Percentiles rank a stretch among this genome's conserved stretches.
These are phyloP conservation scores for Mobula birostris DNA, from an alignment of 2,113 vertebrate genomes.

Conservation along the genomic window DNA sequence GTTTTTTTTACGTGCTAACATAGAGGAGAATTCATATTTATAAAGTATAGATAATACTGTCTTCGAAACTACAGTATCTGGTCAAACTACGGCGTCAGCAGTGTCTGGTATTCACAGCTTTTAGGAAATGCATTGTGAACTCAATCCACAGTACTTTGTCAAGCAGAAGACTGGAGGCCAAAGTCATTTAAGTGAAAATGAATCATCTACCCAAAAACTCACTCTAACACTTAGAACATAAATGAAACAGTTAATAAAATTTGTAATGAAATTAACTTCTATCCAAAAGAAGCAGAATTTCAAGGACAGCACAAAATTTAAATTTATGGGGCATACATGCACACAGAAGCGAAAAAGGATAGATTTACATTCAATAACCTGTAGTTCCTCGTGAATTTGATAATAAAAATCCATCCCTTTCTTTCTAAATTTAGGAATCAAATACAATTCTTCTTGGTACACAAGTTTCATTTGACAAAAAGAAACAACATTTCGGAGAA, in stretches of 20 bases:
- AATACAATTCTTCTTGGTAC: background rate
- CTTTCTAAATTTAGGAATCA: slow-evolving; percentile 13
- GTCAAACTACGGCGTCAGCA: too few species aligned
- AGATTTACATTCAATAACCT: background rate
- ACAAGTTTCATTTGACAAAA: background rate
- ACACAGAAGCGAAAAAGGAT: background rate
- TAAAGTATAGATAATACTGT: too few species aligned
- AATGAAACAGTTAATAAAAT: background rate
- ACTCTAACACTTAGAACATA: background rate
- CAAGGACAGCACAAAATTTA: background rate
- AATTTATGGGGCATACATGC: background rate
- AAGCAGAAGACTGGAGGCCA: too few species aligned
- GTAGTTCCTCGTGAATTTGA: background rate
- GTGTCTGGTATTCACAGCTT: too few species aligned
- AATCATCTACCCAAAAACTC: too few species aligned
- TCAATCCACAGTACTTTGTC: too few species aligned
- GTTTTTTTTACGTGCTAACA: too few species aligned
- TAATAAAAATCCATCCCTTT: background rate
- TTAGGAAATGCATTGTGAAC: too few species aligned
- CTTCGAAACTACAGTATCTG: too few species aligned
- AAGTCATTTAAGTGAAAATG: too few species aligned
- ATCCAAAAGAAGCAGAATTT: background rate
- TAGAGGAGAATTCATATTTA: too few species aligned
- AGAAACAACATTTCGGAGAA: background rate
- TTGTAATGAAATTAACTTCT: background rate